These are phyloP conservation scores for Malurus cyaneus DNA, from an alignment of 2,113 vertebrate genomes.

Conservation along the genomic window DNA sequence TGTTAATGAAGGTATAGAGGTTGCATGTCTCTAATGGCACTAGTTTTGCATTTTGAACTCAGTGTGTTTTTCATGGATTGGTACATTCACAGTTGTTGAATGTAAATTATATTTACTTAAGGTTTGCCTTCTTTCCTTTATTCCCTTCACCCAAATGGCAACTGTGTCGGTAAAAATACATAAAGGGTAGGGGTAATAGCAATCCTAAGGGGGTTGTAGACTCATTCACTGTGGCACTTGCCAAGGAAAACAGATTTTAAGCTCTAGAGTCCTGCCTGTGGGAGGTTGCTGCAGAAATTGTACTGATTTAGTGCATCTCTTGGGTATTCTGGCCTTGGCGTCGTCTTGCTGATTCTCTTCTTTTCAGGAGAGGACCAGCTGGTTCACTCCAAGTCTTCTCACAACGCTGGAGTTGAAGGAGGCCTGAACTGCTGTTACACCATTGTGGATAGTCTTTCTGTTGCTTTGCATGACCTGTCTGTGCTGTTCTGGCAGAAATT, in stretches of 20 bases:
- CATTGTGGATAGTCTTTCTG: neutral
- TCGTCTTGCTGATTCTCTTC: neutral
- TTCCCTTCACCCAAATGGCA: constrained; percentile 8
- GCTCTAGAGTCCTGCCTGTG: constrained; percentile 46
- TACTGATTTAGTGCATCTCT: constrained; percentile 39
- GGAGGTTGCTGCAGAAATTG: constrained; percentile 48
- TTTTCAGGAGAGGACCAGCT: constrained; percentile 47
- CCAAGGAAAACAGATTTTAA: constrained; percentile 65
- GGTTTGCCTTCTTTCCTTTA: neutral
- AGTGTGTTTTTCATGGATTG: neutral
- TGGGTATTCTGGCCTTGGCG: constrained; percentile 47
- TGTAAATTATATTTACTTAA: neutral
- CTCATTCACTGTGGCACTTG: neutral
- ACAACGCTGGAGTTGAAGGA: neutral
- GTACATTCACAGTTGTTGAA: neutral
- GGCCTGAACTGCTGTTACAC: neutral
- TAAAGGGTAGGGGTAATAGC: constrained; percentile 18
- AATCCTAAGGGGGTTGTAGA: neutral
- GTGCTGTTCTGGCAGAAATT: neutral
- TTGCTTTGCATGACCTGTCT: constrained; percentile 36
- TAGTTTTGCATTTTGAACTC: neutral
- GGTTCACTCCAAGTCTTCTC: constrained; percentile 27
- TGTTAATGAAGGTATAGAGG: neutral
- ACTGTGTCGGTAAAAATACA: neutral
- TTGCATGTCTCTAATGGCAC: neutral